Evolutionary conservation across 1,140 invertebrate genomes (phyloP).

Genomic region (Tachypleus tridentatus): DNA sequence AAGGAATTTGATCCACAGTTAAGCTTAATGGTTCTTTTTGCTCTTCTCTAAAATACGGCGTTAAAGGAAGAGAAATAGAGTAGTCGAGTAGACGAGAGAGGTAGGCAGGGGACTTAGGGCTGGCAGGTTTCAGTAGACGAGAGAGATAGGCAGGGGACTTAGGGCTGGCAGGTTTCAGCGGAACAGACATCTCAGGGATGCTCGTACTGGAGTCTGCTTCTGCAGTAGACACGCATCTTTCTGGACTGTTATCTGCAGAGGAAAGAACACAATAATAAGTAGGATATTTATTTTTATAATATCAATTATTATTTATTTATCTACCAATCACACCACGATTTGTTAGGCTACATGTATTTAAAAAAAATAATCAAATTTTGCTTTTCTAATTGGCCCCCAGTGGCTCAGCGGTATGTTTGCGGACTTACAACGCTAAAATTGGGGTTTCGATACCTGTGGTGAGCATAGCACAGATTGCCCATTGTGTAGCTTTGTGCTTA

Average conservation of each 20-base stretch:
- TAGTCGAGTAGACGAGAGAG: conserved; percentile 1
- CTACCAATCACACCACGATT: too few relatives aligned
- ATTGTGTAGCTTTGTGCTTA: too few relatives aligned
- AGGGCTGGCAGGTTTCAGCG: conserved; percentile 6
- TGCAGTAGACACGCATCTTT: conserved; percentile 19
- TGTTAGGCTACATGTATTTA: too few relatives aligned
- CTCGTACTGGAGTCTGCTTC: conserved; percentile 7
- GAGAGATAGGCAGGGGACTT: background rate
- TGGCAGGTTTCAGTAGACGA: conserved; percentile 8
- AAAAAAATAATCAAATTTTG: too few relatives aligned
- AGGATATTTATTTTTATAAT: too few relatives aligned
- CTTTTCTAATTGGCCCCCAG: too few relatives aligned
- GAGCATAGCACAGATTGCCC: too few relatives aligned
- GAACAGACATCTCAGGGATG: conserved; percentile 3
- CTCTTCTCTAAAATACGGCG: background rate
- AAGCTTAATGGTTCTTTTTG: background rate
- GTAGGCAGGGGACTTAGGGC: background rate
- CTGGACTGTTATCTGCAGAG: conserved; percentile 21
- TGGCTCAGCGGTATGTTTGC: too few relatives aligned
- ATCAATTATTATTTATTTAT: too few relatives aligned
- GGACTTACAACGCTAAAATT: too few relatives aligned
- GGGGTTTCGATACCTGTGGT: too few relatives aligned
- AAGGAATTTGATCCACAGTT: background rate
- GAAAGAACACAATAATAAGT: background rate
- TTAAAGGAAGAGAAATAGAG: conserved; percentile 1